These are phyloP conservation scores for Pangasius djambal DNA, from an alignment of 2,797 vertebrate genomes.

Conservation along the genomic window DNA sequence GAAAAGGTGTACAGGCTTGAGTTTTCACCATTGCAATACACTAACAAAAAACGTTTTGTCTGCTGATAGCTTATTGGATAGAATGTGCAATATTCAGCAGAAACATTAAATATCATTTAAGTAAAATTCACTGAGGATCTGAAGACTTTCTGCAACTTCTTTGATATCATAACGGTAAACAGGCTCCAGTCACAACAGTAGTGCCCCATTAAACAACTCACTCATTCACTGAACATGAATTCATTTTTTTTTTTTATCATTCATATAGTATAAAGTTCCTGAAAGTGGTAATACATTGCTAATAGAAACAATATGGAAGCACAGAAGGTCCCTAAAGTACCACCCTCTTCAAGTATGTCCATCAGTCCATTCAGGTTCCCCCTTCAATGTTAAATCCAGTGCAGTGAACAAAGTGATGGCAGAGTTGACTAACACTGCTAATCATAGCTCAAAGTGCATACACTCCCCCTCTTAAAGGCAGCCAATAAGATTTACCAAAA, in stretches of 20 bases:
- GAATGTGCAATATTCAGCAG: not conserved
- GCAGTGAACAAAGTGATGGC: slow-evolving; percentile 61
- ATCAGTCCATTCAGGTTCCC: slow-evolving; percentile 67
- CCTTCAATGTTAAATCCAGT: slow-evolving; percentile 62
- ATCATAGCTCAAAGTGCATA: slow-evolving; percentile 63
- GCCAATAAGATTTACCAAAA: slow-evolving; percentile 57
- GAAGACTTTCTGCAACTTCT: not conserved
- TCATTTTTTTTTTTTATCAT: not conserved
- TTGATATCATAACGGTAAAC: slow-evolving; percentile 29
- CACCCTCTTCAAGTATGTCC: slow-evolving; percentile 65
- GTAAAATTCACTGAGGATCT: not conserved
- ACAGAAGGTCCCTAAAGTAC: slow-evolving; percentile 79
- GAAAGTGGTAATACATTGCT: slow-evolving; percentile 69
- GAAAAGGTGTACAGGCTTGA: not conserved
- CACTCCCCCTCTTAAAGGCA: slow-evolving; percentile 61
- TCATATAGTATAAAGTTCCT: slow-evolving; percentile 53
- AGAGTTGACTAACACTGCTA: slow-evolving; percentile 61
- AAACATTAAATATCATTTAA: not conserved
- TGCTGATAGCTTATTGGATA: not conserved
- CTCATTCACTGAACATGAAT: not conserved
- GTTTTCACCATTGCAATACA: not conserved
- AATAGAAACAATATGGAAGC: slow-evolving; percentile 89
- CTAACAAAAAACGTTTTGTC: not conserved
- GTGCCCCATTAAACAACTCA: slow-evolving; percentile 3
- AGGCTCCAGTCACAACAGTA: slow-evolving; percentile 15